Evolutionary conservation across 2,113 vertebrate genomes (phyloP).

Genomic region (Myrmecobius fasciatus): DNA sequence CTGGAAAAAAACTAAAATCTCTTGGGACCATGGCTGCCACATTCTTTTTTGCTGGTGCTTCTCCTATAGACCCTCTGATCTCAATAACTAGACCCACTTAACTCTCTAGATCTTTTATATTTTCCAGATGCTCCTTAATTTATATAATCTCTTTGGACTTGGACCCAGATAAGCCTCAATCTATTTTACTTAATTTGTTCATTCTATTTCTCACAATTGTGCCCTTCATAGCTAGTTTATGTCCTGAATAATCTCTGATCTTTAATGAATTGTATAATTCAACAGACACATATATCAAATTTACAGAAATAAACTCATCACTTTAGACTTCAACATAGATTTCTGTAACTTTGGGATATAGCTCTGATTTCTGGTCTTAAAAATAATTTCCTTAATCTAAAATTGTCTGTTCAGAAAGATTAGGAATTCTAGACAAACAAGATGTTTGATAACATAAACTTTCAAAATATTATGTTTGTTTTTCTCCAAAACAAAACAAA

Average conservation of each 20-base stretch:
- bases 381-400: neutral
- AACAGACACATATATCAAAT: neutral
- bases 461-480: neutral
- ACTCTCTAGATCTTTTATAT: neutral
- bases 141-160: neutral
- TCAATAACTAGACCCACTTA: neutral
- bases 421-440: neutral
- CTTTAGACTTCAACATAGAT: neutral
- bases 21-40: fast-evolving
- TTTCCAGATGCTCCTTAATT: neutral
- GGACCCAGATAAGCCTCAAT: neutral
- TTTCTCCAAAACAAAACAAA: neutral
- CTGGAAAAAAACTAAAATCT: neutral
- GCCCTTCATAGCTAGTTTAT: neutral
- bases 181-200: neutral
- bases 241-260: neutral
- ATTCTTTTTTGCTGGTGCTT: neutral
- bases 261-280: neutral
- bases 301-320: neutral
- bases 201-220: neutral
- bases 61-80: neutral
- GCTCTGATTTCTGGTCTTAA: neutral
- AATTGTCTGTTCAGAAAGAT: neutral
- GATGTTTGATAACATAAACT: neutral
- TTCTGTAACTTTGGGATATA: neutral